Percentiles rank a stretch among this genome's conserved stretches.
Conservation (phyloP, 2,797 vertebrate species). For the Coccyzus lansbergi region DNA sequence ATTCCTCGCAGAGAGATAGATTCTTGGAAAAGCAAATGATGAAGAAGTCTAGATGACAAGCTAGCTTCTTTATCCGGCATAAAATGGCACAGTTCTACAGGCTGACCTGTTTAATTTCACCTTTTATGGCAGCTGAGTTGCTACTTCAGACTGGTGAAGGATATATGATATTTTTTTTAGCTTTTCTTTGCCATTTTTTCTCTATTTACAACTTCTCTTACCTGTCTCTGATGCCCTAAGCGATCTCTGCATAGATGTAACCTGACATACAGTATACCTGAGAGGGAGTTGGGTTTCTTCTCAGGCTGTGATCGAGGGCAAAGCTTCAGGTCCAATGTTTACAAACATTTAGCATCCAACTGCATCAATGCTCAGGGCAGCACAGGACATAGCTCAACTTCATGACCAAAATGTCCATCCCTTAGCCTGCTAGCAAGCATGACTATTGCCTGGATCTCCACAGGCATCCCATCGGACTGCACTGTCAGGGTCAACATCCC, state of each 20-base stretch:
- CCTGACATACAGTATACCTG: neutral
- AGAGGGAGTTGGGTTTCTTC: neutral
- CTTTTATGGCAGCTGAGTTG: neutral
- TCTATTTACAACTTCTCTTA: neutral
- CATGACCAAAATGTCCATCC: neutral
- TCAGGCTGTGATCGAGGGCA: neutral
- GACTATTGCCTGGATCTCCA: neutral
- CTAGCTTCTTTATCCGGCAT: neutral
- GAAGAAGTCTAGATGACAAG: neutral
- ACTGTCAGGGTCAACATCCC: no score
- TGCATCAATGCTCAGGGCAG: neutral
- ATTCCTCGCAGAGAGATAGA: slow-evolving; percentile 1
- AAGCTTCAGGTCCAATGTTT: neutral
- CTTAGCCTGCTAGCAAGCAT: neutral
- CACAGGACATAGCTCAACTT: neutral
- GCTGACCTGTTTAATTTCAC: slow-evolving; percentile 12
- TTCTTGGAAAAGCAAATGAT: slow-evolving; percentile 35
- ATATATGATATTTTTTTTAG: neutral
- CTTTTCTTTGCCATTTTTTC: neutral
- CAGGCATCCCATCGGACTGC: neutral
- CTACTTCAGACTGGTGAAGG: neutral
- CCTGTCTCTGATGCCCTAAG: neutral
- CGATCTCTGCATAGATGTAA: neutral
- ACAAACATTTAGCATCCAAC: neutral
- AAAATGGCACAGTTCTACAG: neutral